phyloP scores from a whole-genome alignment of 2,888 invertebrate species.

The Drosophila nigricruria region DNA sequence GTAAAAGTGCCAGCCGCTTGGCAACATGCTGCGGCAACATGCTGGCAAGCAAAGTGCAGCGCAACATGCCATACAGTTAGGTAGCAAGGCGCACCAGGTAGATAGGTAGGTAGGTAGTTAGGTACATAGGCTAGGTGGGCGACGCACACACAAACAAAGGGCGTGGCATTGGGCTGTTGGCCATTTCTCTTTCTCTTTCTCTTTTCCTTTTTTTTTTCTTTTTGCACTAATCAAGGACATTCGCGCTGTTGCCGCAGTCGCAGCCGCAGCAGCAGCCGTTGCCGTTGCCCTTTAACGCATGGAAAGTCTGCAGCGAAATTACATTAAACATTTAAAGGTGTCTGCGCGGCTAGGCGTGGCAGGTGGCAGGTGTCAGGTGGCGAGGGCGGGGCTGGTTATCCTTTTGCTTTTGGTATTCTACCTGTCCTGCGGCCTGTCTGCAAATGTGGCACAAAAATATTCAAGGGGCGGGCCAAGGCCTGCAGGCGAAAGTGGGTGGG shows the following conservation, averaged over 20 bases:
- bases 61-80: constrained; percentile 2
- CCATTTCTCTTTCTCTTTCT: neutral
- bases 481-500: neutral
- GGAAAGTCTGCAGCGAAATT: constrained; percentile 25
- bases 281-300: neutral
- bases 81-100: neutral
- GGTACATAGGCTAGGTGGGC: no score
- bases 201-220: no score
- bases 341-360: neutral
- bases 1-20: neutral
- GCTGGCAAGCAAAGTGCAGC: neutral
- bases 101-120: no score
- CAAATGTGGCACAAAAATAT: constrained; percentile 52
- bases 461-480: neutral
- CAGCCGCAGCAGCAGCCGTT: no score
- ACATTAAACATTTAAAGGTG: constrained; percentile 36
- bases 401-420: constrained; percentile 1
- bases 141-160: neutral
- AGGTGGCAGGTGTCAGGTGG: no score
- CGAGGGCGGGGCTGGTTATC: neutral
- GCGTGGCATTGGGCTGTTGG: neutral
- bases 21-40: constrained; percentile 38
- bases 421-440: constrained; percentile 44
- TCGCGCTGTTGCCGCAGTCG: constrained; percentile 10
- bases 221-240: constrained; percentile 40